Percentiles rank a stretch among this genome's conserved stretches.
These are phyloP conservation scores for Argynnis bischoffii DNA, from an alignment of 2,888 invertebrate species.

Conservation along the genomic window DNA sequence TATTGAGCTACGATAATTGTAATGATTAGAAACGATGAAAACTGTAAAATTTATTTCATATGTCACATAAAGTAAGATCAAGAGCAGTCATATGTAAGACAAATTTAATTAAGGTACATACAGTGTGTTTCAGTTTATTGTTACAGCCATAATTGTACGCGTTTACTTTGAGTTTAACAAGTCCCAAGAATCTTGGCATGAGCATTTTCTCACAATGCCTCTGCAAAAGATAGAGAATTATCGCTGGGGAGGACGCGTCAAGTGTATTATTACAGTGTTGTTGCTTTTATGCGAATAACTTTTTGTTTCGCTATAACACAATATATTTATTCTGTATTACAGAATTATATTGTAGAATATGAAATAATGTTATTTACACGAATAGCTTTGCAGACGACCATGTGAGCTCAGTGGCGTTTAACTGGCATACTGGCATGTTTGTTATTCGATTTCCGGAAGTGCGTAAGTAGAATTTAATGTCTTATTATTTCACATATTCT, in stretches of 20 bases:
- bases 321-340: neutral
- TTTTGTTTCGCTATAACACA: slow-evolving; percentile 9
- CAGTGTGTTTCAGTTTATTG: slow-evolving; percentile 36
- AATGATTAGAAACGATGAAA: neutral
- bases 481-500: too few relatives aligned
- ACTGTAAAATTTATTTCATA: slow-evolving; percentile 14
- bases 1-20: neutral
- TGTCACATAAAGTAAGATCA: slow-evolving; percentile 31
- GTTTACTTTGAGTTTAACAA: slow-evolving; percentile 38
- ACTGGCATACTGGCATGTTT: too few relatives aligned
- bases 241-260: slow-evolving; percentile 11
- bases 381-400: too few relatives aligned
- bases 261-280: slow-evolving; percentile 17
- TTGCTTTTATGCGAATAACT: slow-evolving; percentile 8
- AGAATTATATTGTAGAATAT: neutral
- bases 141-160: slow-evolving; percentile 36
- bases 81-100: slow-evolving; percentile 34
- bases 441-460: too few relatives aligned
- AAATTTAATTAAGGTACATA: slow-evolving; percentile 37
- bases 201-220: slow-evolving; percentile 28
- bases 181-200: slow-evolving; percentile 34
- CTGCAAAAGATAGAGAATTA: slow-evolving; percentile 24
- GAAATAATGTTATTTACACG: too few relatives aligned
- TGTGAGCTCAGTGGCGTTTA: too few relatives aligned
- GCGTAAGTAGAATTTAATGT: too few relatives aligned